Evolutionary conservation across 2,888 invertebrate genomes (phyloP), one percentile per base, ranked within the genome.

Genomic region (Lycaena phlaeas): DNA sequence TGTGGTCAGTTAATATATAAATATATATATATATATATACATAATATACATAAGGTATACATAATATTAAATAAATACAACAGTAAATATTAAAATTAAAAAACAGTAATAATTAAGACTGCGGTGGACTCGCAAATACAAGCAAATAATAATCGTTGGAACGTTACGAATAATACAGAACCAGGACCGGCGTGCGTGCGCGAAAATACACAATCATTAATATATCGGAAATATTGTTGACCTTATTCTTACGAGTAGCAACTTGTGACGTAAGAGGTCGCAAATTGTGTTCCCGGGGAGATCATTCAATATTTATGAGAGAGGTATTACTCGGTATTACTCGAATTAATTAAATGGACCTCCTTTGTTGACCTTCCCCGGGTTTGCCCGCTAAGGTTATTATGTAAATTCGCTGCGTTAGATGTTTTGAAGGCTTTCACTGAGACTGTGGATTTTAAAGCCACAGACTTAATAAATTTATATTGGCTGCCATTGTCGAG

Each of bases 331-430:
- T 31, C 42, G 42, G 28, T 50, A 52, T 53, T 45, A 54, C 51
- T 49, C 54, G 57, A 66, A 64, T 62, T 60, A 63, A 68, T 65
- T 60, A 56, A 57, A 60, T 46, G 42, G 44, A 49, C 47, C 46
- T 51, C 53, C 48, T 51, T 50, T 50, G 50, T 56, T 53, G 51
- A 53, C 52, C 49, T 50, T 47, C 49, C n/a, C n/a, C 49, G 44
- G 39, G 50, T 51, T 54, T 56, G 48, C 47, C 47, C 42, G 38
- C 44, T 48, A 54, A 43, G 44, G 49, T 43, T 49, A 45, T 44
- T 46, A 40, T 43, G 42, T 25, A 46, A 45, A 42, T 40, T 44
- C 14, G 44, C 43, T 42, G 22, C 27, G 44, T 45, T 45, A 50
- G 41, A 18, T 42, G 40, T 36, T 48, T 48, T 10, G 10, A 38